These are phyloP conservation scores for Campylorhamphus procurvoides DNA, from an alignment of 2,113 vertebrate genomes.

Conservation along the genomic window DNA sequence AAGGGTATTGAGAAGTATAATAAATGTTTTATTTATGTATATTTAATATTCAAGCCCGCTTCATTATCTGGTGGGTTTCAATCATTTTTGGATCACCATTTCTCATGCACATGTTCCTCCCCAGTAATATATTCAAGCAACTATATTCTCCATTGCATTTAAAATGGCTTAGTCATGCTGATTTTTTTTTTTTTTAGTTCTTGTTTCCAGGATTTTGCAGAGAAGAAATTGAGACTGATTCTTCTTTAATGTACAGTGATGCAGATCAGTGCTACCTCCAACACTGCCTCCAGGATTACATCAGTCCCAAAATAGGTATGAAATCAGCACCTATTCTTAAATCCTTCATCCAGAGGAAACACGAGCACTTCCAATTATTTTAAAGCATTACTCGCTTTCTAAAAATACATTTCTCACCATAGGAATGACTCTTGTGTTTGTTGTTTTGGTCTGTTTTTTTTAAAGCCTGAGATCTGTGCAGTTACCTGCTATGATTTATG, in stretches of 20 bases:
- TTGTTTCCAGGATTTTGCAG: constrained; percentile 50
- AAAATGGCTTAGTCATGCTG: constrained; percentile 69
- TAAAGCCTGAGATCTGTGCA: constrained; percentile 12
- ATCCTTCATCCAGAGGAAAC: constrained; percentile 56
- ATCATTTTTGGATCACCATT: constrained; percentile 56
- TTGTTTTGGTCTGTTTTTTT: not conserved
- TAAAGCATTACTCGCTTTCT: constrained; percentile 55
- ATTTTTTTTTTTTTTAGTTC: constrained; percentile 19
- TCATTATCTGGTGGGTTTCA: constrained; percentile 74
- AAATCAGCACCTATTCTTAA: constrained; percentile 49
- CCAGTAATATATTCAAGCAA: constrained; percentile 58
- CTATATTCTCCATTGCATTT: constrained; percentile 55
- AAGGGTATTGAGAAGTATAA: constrained; percentile 65
- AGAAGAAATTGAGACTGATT: not conserved
- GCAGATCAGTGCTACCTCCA: not conserved
- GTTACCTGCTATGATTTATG: constrained; percentile 44
- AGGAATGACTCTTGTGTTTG: constrained; percentile 45
- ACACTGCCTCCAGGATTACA: not conserved
- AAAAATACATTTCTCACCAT: constrained; percentile 58
- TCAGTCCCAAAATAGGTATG: constrained; percentile 36
- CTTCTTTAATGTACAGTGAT: not conserved
- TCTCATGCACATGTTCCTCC: constrained; percentile 6
- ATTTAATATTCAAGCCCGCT: constrained; percentile 74
- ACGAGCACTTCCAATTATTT: constrained; percentile 59
- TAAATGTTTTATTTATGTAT: constrained; percentile 75